Evolutionary conservation across 2,888 invertebrate species (phyloP).

Genomic region (Buathra laborator): DNA sequence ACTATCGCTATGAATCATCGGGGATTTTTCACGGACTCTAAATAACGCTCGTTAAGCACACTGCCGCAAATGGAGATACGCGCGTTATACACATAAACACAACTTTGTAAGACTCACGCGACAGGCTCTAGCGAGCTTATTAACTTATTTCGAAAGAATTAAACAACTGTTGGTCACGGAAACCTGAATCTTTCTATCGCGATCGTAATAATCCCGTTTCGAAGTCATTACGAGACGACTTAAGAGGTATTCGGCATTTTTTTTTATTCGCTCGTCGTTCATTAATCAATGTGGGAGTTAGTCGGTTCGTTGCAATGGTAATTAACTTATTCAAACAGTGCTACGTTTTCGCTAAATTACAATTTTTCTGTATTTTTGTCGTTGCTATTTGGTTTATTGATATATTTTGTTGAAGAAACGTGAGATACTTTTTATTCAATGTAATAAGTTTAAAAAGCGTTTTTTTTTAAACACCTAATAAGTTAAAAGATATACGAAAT

Average conservation of each 20-base stretch:
- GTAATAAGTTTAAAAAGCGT: too few species aligned
- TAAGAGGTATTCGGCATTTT: conserved; percentile 19
- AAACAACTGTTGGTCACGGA: conserved; percentile 45
- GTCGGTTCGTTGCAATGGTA: not conserved
- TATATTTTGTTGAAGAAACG: not conserved
- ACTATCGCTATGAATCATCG: conserved; percentile 44
- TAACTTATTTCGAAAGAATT: conserved; percentile 36
- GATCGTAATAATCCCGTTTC: conserved; percentile 57
- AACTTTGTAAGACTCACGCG: not conserved
- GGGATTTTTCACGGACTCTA: conserved; percentile 1
- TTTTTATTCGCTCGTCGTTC: conserved; percentile 8
- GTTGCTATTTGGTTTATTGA: not conserved
- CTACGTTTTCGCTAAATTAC: not conserved
- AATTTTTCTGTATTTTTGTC: not conserved
- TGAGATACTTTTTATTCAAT: too few species aligned
- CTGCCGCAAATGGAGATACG: conserved; percentile 7
- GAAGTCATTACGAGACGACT: conserved; percentile 34
- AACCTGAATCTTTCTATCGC: conserved; percentile 52
- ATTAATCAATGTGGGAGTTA: not conserved
- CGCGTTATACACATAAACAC: conserved; percentile 14
- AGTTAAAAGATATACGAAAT: too few species aligned
- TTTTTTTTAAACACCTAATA: too few species aligned
- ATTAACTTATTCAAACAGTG: not conserved
- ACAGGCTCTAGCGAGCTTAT: conserved; percentile 32
- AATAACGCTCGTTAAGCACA: conserved; percentile 11